Evolutionary conservation across 2,113 vertebrate species (phyloP).

Genomic region (Paedocypris sp.): DNA sequence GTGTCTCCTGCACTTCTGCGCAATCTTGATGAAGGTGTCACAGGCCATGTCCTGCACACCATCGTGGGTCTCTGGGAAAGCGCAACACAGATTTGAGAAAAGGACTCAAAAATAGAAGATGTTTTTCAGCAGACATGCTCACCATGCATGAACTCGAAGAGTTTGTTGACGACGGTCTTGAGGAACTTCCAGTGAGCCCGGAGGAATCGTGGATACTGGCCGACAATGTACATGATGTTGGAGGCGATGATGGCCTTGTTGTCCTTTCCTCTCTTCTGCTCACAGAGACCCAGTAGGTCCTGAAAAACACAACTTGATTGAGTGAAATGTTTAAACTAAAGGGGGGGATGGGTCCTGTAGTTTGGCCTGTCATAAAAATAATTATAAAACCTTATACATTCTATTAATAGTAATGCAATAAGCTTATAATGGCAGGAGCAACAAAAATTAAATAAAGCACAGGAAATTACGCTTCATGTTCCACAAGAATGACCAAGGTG

Average conservation of each 20-base stretch:
- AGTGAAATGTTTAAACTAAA: no score
- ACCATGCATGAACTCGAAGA: conserved; percentile 98
- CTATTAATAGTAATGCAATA: no score
- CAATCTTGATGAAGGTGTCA: conserved; percentile 95
- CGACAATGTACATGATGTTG: conserved; percentile 97
- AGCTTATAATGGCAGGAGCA: no score
- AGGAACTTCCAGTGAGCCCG: conserved; percentile 95
- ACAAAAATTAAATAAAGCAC: no score
- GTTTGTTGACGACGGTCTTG: conserved; percentile 93
- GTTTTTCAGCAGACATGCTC: conserved; percentile 42
- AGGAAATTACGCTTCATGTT: no score
- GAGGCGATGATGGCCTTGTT: conserved; percentile 97
- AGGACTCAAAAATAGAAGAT: not conserved
- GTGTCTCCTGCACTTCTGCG: conserved; percentile 88
- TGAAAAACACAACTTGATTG: conserved; percentile 35
- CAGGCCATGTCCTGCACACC: conserved; percentile 97
- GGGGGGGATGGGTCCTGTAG: no score
- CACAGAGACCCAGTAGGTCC: conserved; percentile 89
- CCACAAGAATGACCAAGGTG: no score
- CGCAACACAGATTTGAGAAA: not conserved
- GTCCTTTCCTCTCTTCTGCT: conserved; percentile 93
- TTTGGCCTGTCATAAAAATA: no score
- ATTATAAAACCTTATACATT: no score
- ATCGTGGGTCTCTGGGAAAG: conserved; percentile 81
- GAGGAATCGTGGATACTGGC: conserved; percentile 89